Conservation (phyloP, 1,140 invertebrate species). For the Aporrectodea caliginosa region DNA sequence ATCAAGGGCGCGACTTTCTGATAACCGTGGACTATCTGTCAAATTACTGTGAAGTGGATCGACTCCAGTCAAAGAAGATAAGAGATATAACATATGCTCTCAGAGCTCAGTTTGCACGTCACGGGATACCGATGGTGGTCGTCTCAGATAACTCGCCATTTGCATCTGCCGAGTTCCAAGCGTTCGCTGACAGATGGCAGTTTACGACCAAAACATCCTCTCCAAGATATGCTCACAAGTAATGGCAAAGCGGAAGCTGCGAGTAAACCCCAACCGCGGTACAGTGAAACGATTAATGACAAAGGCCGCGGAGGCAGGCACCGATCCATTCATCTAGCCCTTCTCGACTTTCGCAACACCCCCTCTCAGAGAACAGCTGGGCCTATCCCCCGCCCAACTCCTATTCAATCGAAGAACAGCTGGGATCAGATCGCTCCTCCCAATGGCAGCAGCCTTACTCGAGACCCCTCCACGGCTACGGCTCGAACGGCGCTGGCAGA, state of each 20-base stretch:
- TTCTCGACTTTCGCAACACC: conserved; percentile 33
- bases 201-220: not conserved
- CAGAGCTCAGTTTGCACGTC: conserved; percentile 12
- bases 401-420: not conserved
- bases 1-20: conserved; percentile 2
- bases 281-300: conserved; percentile 1
- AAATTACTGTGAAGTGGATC: conserved; percentile 14
- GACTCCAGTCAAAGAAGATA: conserved; percentile 5
- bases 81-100: not conserved
- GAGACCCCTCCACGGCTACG: not conserved
- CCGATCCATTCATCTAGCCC: conserved; percentile 29
- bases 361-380: conserved; percentile 17
- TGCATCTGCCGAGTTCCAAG: not conserved
- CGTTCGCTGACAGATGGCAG: conserved; percentile 1
- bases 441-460: not conserved
- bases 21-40: conserved; percentile 23
- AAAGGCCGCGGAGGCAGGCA: not conserved
- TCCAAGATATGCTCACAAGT: not conserved
- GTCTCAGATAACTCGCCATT: conserved; percentile 15
- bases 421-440: not conserved
- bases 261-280: no score
- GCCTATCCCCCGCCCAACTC: conserved; percentile 5
- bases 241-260: conserved; percentile 20
- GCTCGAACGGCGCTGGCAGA: not conserved
- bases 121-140: conserved; percentile 21